Evolutionary conservation across 2,888 invertebrate species (phyloP), one percentile per base, ranked within the genome.

Genomic region (Tricholauxania praeusta): DNA sequence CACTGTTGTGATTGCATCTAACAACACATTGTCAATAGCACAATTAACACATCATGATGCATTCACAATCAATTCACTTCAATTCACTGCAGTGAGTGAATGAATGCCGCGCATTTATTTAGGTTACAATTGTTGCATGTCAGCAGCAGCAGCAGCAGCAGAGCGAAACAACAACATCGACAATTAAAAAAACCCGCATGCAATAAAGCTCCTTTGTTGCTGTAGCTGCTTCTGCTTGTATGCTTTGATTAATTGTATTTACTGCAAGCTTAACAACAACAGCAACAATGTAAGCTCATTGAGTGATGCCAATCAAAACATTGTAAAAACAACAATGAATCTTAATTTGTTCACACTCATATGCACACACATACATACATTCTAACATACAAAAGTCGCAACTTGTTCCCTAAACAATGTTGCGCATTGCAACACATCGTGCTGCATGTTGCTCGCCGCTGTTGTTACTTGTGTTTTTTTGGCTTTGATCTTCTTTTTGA

Each of bases 221-320:
- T 63, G 14, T 0, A 39, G 12, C 17, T 60, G 53, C 12, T 55
- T 17, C 22, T 22, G 55, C 57, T 39, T 57, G 57, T 57, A 28
- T 28, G 28, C 57, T 57, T 57, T 57, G 57, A 57, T 57, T 57
- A 57, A 57, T 57, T 57, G 19, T 57, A 57, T 57, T 57, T 62
- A 39, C 62, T 62, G 62, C 32, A 22, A 62, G 62, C 15, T n/a
- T 39, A 32, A 32, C 57, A 57, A n/a, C 57, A 57, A 12, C 48
- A 63, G 19, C 49, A 63, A 63, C 63, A 49, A 19, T 63, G 63
- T 52, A 28, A 28, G 51, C 28, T 64, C 51, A 51, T 80, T 81
- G 84, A 84, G 79, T 81, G 82, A 82, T 83, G 78, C 77, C 82
- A 80, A 84, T 84, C 84, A 84, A 78, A 84, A 84, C 82, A 83